These are phyloP conservation scores for Cryptomyrus ogoouensis DNA, from an alignment of 2,113 vertebrate genomes.

Conservation along the genomic window DNA sequence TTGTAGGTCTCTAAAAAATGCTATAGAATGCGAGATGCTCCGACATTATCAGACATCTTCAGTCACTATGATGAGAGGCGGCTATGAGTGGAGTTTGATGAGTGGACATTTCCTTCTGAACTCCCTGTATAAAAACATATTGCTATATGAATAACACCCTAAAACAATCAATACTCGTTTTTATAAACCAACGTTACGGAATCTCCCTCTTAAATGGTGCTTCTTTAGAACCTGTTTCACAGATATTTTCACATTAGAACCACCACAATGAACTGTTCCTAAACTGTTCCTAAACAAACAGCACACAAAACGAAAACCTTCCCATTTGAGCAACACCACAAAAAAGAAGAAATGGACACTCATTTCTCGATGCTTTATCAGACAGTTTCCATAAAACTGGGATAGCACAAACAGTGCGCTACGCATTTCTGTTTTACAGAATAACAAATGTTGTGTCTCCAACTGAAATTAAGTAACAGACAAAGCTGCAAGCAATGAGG, in stretches of 20 bases:
- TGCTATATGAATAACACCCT: neutral
- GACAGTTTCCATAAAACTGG: neutral
- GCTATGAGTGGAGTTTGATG: neutral
- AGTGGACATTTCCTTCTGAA: neutral
- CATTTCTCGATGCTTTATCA: neutral
- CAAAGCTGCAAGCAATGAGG: neutral
- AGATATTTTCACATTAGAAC: neutral
- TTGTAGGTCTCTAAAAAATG: neutral
- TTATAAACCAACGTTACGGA: neutral
- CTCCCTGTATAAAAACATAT: neutral
- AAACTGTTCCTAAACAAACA: neutral
- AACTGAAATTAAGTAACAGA: neutral
- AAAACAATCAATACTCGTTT: neutral
- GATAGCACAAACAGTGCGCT: neutral
- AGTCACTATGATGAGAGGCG: neutral
- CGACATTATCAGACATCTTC: neutral
- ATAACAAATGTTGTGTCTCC: neutral
- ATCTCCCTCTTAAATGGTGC: neutral
- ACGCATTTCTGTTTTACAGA: neutral
- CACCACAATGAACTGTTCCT: neutral
- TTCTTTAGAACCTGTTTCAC: neutral
- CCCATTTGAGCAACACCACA: neutral
- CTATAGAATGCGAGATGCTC: neutral
- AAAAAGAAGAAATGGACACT: neutral
- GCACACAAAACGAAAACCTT: neutral